phyloP scores from a whole-genome alignment of 2,888 invertebrate species.

The Seladonia tumulorum region DNA sequence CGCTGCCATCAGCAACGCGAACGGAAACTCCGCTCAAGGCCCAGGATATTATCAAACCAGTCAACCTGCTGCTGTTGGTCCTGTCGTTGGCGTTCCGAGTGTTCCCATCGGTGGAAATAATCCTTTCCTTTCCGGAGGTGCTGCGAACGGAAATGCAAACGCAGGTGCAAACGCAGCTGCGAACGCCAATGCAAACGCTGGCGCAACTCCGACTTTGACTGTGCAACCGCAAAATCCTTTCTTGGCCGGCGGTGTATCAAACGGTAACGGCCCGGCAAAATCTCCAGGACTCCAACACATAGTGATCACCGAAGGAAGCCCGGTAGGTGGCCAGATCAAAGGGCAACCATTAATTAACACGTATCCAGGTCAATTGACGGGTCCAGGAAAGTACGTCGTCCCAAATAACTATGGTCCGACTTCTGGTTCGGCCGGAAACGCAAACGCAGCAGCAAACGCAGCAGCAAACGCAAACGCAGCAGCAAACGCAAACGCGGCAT shows the following conservation, averaged over 20 bases:
- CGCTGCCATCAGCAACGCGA: conserved; percentile 35
- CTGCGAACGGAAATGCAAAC: background rate
- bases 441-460: conserved; percentile 41
- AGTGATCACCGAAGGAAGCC: background rate
- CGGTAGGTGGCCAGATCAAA: too few species aligned
- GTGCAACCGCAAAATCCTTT: conserved; percentile 43
- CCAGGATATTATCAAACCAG: background rate
- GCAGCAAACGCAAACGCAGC: conserved; percentile 45
- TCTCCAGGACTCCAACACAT: background rate
- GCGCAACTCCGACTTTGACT: background rate
- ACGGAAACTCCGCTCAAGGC: conserved; percentile 20
- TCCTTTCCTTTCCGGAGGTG: conserved; percentile 46
- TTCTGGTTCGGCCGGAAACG: background rate
- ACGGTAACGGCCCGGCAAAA: background rate
- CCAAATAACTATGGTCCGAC: conserved; percentile 1
- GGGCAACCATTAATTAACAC: too few species aligned
- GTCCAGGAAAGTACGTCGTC: background rate
- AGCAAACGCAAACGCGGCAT: conserved; percentile 28
- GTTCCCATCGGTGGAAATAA: conserved; percentile 42
- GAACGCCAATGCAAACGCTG: conserved; percentile 48
- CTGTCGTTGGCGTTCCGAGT: conserved; percentile 11
- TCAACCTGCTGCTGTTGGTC: background rate
- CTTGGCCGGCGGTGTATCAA: background rate
- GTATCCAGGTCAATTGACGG: conserved; percentile 43
- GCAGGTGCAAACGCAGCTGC: conserved; percentile 35